Evolutionary conservation across 2,113 vertebrate genomes (phyloP).

Genomic region (Ivindomyrus marchei): DNA sequence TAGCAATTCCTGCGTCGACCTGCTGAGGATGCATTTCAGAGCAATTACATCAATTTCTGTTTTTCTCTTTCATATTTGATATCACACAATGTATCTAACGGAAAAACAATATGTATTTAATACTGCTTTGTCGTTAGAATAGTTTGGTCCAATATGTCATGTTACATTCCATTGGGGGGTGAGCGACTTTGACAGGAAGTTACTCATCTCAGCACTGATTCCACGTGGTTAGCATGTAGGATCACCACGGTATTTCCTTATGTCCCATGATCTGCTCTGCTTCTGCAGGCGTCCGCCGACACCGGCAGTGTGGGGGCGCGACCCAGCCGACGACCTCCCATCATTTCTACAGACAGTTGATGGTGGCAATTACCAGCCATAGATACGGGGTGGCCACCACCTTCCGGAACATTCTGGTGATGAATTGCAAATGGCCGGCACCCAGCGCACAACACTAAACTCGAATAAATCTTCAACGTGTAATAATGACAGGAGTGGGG

Average conservation of each 20-base stretch:
- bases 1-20: neutral
- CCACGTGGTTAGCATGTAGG: neutral
- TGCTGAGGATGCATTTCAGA: neutral
- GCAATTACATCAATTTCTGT: neutral
- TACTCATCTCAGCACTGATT: neutral
- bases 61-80: neutral
- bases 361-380: slow-evolving; percentile 74
- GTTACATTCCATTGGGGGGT: neutral
- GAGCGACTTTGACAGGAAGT: neutral
- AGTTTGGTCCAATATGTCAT: neutral
- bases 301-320: slow-evolving; percentile 44
- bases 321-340: slow-evolving; percentile 66
- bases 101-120: neutral
- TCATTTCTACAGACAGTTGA: slow-evolving; percentile 80
- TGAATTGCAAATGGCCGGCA: slow-evolving; percentile 82
- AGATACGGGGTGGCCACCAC: slow-evolving; percentile 69
- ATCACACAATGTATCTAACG: neutral
- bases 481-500: slow-evolving; percentile 79
- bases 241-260: neutral
- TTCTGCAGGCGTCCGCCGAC: slow-evolving; percentile 8
- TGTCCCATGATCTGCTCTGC: neutral
- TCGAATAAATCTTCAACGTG: slow-evolving; percentile 86
- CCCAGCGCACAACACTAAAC: slow-evolving; percentile 72
- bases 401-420: slow-evolving; percentile 68
- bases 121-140: neutral